Percentiles rank a stretch among this genome's conserved stretches.
phyloP scores from a whole-genome alignment of 2,888 invertebrate species.

The Pecten maximus region DNA sequence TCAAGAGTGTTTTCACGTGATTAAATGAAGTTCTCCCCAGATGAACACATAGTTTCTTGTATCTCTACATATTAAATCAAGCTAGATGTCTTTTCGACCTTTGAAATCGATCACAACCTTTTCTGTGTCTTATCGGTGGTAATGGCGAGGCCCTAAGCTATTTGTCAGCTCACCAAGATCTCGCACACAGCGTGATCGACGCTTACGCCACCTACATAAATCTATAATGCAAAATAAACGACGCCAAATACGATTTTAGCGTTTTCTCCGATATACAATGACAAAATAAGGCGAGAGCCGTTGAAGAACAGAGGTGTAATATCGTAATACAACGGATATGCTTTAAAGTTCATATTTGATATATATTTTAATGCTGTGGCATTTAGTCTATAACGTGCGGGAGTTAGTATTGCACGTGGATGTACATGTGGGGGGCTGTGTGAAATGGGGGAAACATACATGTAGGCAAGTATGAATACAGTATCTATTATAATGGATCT shows the following conservation, averaged over 20 bases:
- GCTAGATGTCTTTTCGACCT: constrained; percentile 11
- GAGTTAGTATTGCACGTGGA: too few relatives aligned
- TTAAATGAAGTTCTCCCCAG: neutral
- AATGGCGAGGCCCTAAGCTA: neutral
- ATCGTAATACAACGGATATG: too few relatives aligned
- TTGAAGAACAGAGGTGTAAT: neutral
- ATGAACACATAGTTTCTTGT: neutral
- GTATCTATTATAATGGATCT: too few relatives aligned
- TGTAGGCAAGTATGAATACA: too few relatives aligned
- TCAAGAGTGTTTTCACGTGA: neutral
- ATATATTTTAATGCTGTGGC: too few relatives aligned
- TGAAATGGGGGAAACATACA: too few relatives aligned
- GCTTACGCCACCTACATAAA: neutral
- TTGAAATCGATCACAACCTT: neutral
- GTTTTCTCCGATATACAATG: neutral
- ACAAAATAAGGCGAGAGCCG: neutral
- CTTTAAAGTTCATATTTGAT: too few relatives aligned
- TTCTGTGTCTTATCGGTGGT: neutral
- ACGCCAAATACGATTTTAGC: neutral
- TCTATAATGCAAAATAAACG: neutral
- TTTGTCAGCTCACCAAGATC: neutral
- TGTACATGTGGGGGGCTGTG: too few relatives aligned
- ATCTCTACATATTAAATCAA: neutral
- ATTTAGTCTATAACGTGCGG: too few relatives aligned
- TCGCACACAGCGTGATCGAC: neutral